Base-by-base conservation (phyloP, 2,797 vertebrate genomes). In the Intellagama lesueurii region DNA sequence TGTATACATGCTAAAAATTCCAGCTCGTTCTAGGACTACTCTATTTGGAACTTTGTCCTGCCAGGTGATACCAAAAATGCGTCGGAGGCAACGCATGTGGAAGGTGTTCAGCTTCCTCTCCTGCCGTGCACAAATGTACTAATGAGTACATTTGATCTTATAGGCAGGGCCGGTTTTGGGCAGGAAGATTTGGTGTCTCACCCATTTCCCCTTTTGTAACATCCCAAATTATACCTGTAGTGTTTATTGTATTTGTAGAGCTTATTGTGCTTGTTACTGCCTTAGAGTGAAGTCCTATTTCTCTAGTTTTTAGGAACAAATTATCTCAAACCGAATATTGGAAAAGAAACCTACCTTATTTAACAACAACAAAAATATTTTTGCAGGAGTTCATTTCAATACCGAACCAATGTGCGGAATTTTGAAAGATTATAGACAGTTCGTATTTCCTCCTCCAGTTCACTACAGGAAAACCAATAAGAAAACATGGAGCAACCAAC, bases 131-230 rank as follows among this genome's bases (percentile, higher is more conserved):
- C n/a, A n/a, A 9, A 56, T 14, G 52, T 56, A 56, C 52, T 88
- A 92, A 52, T 79, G 83, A 91, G 83, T 81, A 69, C 9, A 69
- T 90, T 92, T 92, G 88, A 92, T 88, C 56, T 93, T 92, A 88
- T 44, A 26, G 87, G 19, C 88, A 72, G 30, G 30, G 69, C 69
- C 16, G 14, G 69, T 72, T 72, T 26, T n/a, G 69, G 30, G 2
- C 17, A 72, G 11, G 35, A 14, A 40, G 16, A 22, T 75, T 40
- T 75, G 5, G 75, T 26, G 40, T 28, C 69, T 30, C 69, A 30
- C 69, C 69, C 69, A 28, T 19, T 72, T 72, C 28, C 30, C 28
- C 69, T 73, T 32, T 73, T 73, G 72, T n/a, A 35, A 5, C 12
- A 16, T 73, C 28, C 16, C 72, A 32, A 35, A 14, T 16, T 32